Conservation (phyloP, 2,797 vertebrate species). For the Varecia variegata region DNA sequence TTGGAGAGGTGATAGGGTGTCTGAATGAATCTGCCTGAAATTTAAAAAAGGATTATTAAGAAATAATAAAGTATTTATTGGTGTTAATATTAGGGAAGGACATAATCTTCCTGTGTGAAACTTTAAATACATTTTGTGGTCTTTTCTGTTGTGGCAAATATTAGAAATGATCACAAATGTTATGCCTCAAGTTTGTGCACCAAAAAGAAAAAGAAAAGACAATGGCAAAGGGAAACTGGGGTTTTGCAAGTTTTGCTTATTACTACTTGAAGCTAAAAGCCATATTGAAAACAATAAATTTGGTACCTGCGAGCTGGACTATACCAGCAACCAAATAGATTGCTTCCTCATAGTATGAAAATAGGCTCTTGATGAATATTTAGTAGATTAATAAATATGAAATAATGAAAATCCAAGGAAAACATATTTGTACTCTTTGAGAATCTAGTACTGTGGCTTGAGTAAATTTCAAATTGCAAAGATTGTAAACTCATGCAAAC, state of each 20-base stretch:
- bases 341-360: not conserved
- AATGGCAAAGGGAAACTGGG: not conserved
- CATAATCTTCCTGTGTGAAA: not conserved
- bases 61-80: not conserved
- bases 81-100: not conserved
- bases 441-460: not conserved
- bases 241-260: not conserved
- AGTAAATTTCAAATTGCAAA: not conserved
- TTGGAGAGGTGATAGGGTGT: not conserved
- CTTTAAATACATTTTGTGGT: not conserved
- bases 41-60: not conserved
- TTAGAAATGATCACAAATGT: not conserved
- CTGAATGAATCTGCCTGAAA: not conserved
- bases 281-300: not conserved
- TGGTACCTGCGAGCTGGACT: not conserved
- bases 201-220: not conserved
- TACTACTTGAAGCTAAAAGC: not conserved
- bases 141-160: not conserved
- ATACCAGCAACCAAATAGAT: not conserved
- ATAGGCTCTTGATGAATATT: not conserved
- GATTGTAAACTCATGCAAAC: too few species aligned
- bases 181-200: not conserved
- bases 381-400: not conserved
- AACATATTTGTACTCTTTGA: not conserved
- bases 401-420: not conserved